Evolutionary conservation across 2,797 vertebrate species (phyloP), one percentile per base, ranked within the genome.

Genomic region (Selene dorsalis): DNA sequence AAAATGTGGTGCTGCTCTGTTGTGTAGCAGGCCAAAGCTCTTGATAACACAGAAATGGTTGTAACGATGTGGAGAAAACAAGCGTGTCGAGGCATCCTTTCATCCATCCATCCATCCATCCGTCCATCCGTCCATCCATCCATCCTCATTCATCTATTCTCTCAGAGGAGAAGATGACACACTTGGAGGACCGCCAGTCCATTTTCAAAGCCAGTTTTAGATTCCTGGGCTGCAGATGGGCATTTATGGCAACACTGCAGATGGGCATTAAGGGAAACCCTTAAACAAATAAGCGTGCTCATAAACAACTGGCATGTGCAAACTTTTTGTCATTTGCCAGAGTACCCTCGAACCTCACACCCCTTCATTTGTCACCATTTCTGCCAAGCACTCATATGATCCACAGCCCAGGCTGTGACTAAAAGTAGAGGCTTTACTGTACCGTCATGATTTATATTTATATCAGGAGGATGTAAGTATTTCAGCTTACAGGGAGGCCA

Each of bases 61-160:
- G 90, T 88, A 91, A 89, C 79, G 66, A 89, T 87, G 88, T 85
- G 87, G 85, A 87, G 90, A 87, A 90, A 91, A 90, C 90, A 89
- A 90, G 87, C 73, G 59, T 83, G 84, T 87, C 80, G 69, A 89
- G 82, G 82, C 83, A 79, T 87, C 79, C 86, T 87, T 90, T 90
- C 85, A 84, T 90, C 83, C 87, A 83, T 88, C 85, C 82, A 72
- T 89, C 76, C 80, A 84, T 88, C 83, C 87, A 83, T 88, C n/a
- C n/a, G n/a, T n/a, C 84, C 82, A 72, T 89, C 79, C 80, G 83
- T 90, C 83, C 87, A 85, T 87, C 84, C 87, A 83, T 88, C 86
- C 82, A 72, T 89, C 78, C 80, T 84, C 47, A 11, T 86, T 86
- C 69, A 16, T 90, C 83, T 82, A 59, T 62, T 82, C 76, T 86